These are phyloP conservation scores for Apis mellifera DNA, from an alignment of 1,140 invertebrate species.

Conservation along the genomic window DNA sequence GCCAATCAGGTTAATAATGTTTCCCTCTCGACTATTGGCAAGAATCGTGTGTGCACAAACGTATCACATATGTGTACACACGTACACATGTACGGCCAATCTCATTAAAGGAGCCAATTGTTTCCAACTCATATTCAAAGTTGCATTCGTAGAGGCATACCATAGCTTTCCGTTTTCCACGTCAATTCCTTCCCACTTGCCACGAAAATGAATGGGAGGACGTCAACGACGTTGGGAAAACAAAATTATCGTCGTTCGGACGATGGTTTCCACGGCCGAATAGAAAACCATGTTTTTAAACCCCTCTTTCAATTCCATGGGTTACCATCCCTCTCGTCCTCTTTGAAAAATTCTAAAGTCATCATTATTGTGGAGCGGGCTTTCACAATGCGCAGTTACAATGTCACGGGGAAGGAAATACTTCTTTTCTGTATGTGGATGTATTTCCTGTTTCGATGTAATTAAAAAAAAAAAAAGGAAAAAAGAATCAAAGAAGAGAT, in stretches of 20 bases:
- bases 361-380: not conserved
- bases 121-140: slow-evolving; percentile 50
- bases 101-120: slow-evolving; percentile 61
- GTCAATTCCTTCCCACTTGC: slow-evolving; percentile 45
- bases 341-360: not conserved
- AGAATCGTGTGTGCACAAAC: slow-evolving; percentile 33
- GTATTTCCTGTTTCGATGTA: too few species aligned
- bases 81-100: slow-evolving; percentile 30
- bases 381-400: not conserved
- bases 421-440: not conserved
- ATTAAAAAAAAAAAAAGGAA: not conserved
- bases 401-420: too few species aligned
- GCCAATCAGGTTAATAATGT: slow-evolving; percentile 55
- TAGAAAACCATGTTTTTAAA: slow-evolving; percentile 36
- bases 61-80: slow-evolving; percentile 16
- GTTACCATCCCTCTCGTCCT: not conserved
- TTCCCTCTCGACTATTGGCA: slow-evolving; percentile 31
- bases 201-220: slow-evolving; percentile 47
- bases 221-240: slow-evolving; percentile 12
- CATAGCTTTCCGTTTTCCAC: slow-evolving; percentile 42
- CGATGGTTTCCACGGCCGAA: slow-evolving; percentile 9
- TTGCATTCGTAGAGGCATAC: slow-evolving; percentile 23
- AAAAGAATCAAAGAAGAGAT: not conserved
- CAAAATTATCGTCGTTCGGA: slow-evolving; percentile 32
- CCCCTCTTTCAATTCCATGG: slow-evolving; percentile 10